A percentile compares a stretch with the other conserved stretches of the same genome.
Conservation (phyloP, 2,113 vertebrate genomes). For the Chloropsis cyanopogon region DNA sequence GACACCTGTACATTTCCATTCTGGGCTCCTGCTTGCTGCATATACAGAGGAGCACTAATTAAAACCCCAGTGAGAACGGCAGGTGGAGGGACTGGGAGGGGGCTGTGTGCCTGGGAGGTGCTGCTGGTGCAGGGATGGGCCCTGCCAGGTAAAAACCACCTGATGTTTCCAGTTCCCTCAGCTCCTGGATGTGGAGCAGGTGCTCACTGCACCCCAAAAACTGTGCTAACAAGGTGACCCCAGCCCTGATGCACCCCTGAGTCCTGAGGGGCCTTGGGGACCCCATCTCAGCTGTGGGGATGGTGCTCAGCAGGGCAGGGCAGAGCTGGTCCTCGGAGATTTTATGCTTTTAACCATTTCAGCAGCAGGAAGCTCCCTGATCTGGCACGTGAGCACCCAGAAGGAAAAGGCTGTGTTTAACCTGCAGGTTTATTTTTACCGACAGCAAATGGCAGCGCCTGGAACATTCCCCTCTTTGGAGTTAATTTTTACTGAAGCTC, state of each 20-base stretch:
- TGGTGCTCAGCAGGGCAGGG: neutral
- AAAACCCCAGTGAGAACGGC: neutral
- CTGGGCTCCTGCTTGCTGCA: slow-evolving; percentile 6
- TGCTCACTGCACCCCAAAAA: rapidly evolving
- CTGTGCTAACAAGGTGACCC: neutral
- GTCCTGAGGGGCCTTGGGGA: rapidly evolving
- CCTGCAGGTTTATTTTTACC: slow-evolving; percentile 41
- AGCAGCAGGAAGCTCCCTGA: neutral
- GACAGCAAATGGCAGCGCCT: neutral
- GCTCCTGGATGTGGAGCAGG: rapidly evolving
- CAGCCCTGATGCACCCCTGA: neutral
- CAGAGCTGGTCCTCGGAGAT: neutral
- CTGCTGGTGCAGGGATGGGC: neutral
- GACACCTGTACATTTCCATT: slow-evolving; percentile 72
- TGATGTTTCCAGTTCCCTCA: neutral
- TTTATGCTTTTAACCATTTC: neutral
- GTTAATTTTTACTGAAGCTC: neutral
- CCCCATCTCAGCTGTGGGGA: rapidly evolving
- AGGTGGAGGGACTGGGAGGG: neutral
- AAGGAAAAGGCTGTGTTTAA: slow-evolving; percentile 6
- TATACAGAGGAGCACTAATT: slow-evolving; percentile 57
- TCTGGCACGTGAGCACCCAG: neutral
- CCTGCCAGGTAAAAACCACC: neutral
- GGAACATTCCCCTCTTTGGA: slow-evolving; percentile 6
- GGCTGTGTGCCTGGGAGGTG: neutral